Evolutionary conservation across 2,888 invertebrate genomes (phyloP).

Genomic region (Cheilosia grossa): DNA sequence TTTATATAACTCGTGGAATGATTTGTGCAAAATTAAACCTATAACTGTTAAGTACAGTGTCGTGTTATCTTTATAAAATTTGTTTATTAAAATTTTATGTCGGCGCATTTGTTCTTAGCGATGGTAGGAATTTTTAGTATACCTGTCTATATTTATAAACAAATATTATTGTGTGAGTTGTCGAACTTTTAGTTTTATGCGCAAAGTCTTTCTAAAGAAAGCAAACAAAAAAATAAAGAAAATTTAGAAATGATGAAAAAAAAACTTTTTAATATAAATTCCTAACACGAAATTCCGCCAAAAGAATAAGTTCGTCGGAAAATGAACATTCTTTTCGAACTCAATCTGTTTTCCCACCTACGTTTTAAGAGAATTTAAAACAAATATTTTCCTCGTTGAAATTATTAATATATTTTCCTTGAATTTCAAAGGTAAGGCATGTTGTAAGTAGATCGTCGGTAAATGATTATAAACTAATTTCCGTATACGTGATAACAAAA

Average conservation of each 20-base stretch:
- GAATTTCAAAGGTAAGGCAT: neutral
- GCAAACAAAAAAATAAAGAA: neutral
- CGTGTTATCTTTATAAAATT: neutral
- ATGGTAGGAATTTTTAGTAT: conserved; percentile 47
- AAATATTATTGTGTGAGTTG: too few species aligned
- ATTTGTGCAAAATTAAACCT: neutral
- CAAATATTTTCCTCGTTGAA: conserved; percentile 6
- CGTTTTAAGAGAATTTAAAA: conserved; percentile 13
- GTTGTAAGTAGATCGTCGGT: neutral
- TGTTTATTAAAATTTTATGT: neutral
- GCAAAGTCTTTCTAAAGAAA: neutral
- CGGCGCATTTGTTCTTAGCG: conserved; percentile 44
- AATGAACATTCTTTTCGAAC: neutral
- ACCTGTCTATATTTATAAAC: neutral
- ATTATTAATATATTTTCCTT: neutral
- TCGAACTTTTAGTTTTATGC: neutral
- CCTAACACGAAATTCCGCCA: neutral
- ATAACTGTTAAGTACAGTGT: conserved; percentile 3
- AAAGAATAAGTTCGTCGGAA: neutral
- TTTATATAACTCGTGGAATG: neutral
- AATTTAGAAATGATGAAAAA: neutral
- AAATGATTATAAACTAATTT: conserved; percentile 14
- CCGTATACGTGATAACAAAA: conserved; percentile 13
- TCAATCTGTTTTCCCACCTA: conserved; percentile 12
- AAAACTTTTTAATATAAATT: neutral